Evolutionary conservation across 2,888 invertebrate species (phyloP).

Genomic region (Cephalotes varians): DNA sequence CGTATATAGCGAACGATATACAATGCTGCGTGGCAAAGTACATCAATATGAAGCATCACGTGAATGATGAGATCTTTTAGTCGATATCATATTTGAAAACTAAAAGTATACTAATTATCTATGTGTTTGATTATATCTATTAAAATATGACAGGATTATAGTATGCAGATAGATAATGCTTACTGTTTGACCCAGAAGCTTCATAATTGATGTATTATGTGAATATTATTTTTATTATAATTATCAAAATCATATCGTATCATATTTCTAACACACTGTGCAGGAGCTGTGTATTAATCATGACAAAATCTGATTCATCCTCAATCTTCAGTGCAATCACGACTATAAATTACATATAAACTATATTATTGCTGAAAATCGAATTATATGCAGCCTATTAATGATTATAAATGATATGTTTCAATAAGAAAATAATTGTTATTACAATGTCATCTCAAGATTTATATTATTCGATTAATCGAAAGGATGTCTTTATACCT

Average conservation of each 20-base stretch:
- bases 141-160: conserved; percentile 36
- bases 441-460: conserved; percentile 74
- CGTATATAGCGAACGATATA: conserved; percentile 65
- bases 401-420: conserved; percentile 60
- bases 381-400: conserved; percentile 59
- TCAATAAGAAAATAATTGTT: conserved; percentile 75
- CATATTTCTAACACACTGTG: conserved; percentile 63
- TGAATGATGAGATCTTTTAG: conserved; percentile 57
- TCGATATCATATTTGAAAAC: conserved; percentile 44
- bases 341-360: conserved; percentile 51
- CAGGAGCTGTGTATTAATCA: conserved; percentile 63
- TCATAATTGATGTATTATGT: conserved; percentile 73
- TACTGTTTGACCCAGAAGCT: conserved; percentile 62
- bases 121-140: conserved; percentile 55
- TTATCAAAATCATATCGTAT: conserved; percentile 63
- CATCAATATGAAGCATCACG: conserved; percentile 74
- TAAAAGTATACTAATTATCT: conserved; percentile 9
- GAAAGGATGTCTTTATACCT: conserved; percentile 53
- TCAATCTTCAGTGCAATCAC: conserved; percentile 52
- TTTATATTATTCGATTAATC: conserved; percentile 61
- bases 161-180: conserved; percentile 34
- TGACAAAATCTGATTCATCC: conserved; percentile 58
- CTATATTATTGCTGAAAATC: conserved; percentile 54
- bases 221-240: conserved; percentile 34
- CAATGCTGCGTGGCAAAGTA: conserved; percentile 63